Evolutionary conservation across 2,888 invertebrate genomes (phyloP), one percentile per base, ranked within the genome.

Genomic region (Polylopha cassiicola): DNA sequence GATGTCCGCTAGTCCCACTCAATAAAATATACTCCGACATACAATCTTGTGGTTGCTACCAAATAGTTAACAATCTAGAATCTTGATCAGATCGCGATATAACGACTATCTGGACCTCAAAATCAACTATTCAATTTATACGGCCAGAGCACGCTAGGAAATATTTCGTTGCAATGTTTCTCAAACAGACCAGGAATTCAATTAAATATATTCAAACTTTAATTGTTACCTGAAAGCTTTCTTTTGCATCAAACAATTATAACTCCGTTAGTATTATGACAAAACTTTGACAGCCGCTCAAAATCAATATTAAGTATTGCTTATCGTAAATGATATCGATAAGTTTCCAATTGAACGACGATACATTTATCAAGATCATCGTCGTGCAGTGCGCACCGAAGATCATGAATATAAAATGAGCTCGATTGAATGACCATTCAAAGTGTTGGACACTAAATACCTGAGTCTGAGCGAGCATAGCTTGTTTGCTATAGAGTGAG

Each of bases 1-100:
- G 52, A 55, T 58, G 56, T 58, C 58, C 58, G 44, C 41, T n/a
- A 44, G 47, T 51, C 50, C 46, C 51, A 57, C 54, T 58, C 48
- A 56, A 65, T 65, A 71, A 66, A 61, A 60, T 60, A 64, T 56
- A 67, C 66, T 61, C 58, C 49, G 49, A 62, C 58, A 63, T 52
- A 61, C 64, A 57, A 59, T 59, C 65, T 73, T 59, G 65, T n/a
- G 73, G 77, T 72, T 69, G 67, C 63, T 61, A 65, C 65, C 63
- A 66, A 68, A 66, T 61, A 68, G 64, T 68, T 66, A 62, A 65
- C 59, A 60, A 72, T 72, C 65, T 54, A 58, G 59, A 65, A 62
- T 59, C 55, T 48, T 53, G 64, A 72, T 68, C 61, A 48, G 57
- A 69, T 68, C 65, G 51, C 55, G 55, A 54, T 53, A 60, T 55